Conservation (phyloP, 92 coral and sea anemone genomes). For the Zoanthus sansibaricus region DNA sequence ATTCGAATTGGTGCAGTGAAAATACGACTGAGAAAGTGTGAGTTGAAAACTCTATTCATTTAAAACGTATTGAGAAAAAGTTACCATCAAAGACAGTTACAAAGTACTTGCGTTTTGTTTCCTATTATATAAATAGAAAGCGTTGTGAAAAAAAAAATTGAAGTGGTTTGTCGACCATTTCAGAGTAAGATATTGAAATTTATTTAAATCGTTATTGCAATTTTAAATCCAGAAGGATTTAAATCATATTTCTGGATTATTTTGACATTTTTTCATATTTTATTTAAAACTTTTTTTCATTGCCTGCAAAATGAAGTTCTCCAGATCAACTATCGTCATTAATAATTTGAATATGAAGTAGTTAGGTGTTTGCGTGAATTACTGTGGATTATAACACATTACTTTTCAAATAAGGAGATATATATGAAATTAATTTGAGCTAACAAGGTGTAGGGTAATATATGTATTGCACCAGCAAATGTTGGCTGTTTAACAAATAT, state of each 20-base stretch:
- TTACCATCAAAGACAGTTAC: not conserved
- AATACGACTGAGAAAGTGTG: not conserved
- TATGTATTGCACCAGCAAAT: conserved; percentile 16
- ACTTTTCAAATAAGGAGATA: not conserved
- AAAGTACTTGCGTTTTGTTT: conserved; percentile 9
- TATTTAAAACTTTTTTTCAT: not conserved
- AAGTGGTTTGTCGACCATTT: conserved; percentile 1
- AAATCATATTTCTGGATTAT: not conserved
- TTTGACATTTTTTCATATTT: conserved; percentile 20
- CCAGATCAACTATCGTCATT: not conserved
- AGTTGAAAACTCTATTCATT: not conserved
- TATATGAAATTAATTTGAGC: not conserved
- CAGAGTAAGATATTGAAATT: not conserved
- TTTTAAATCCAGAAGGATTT: not conserved
- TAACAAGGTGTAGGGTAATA: conserved; percentile 34
- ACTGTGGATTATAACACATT: conserved; percentile 1
- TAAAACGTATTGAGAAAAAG: not conserved
- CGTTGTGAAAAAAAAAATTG: not conserved
- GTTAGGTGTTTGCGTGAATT: not conserved
- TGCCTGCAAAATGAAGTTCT: conserved; percentile 36
- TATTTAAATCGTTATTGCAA: not conserved
- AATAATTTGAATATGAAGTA: not conserved
- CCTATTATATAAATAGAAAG: not conserved
- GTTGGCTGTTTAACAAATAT: conserved; percentile 12
- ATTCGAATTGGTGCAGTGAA: no score